Evolutionary conservation across 2,888 invertebrate species (phyloP), one percentile per base, ranked within the genome.

Genomic region (Venusia cambrica): DNA sequence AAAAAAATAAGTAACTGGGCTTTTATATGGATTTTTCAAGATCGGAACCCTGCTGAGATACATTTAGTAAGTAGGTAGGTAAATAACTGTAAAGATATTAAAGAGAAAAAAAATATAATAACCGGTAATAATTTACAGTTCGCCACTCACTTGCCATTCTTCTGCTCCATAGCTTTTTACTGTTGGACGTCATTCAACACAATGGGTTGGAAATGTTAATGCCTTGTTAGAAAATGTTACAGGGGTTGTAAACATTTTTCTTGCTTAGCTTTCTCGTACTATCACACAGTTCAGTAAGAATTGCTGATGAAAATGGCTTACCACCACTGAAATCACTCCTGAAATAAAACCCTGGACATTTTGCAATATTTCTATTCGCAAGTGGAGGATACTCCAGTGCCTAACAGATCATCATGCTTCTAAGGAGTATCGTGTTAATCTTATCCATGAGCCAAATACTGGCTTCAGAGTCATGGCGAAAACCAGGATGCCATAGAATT

Each of bases 401-500:
- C n/a, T n/a, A n/a, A n/a, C n/a, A 35, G 11, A 45, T 17, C 46
- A 48, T 67, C 50, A 62, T 87, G 84, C 62, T 76, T 57, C 46
- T 77, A 27, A 68, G 64, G 49, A 58, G 57, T 62, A 51, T 75
- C 17, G 42, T 83, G 19, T 47, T 84, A 25, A 41, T 79, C 9
- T 46, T 78, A 48, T 66, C 65, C 54, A 64, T 56, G 64, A 65
- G 58, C 42, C 63, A 81, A 51, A 87, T 91, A 45, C 66, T 88
- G 22, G 64, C 72, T 8, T 59, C 69, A 14, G 85, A 85, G 31
- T 64, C 74, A 28, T 94, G 94, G 94, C 89, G 91, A 47, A 91
- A 90, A 58, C 93, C 94, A 8, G 94, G 94, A 29, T 95, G 94
- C 61, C 93, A 94, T 62, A 91, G 91, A 88, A 92, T 94, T 49